Percentiles rank a stretch among this genome's conserved stretches.
These are phyloP conservation scores for Pseudococcus viburni DNA, from an alignment of 2,888 invertebrate genomes.

Conservation along the genomic window DNA sequence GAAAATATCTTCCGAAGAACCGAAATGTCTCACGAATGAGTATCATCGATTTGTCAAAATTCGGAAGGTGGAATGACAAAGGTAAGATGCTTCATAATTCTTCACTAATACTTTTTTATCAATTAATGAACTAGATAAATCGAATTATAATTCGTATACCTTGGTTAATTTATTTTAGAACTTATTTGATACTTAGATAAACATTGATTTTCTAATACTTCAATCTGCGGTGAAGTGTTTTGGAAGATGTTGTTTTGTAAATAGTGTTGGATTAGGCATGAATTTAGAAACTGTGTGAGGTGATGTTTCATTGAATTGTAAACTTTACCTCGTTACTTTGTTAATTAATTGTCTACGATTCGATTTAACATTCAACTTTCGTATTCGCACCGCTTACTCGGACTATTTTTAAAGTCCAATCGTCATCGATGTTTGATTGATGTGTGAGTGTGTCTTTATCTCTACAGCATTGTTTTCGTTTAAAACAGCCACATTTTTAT, in stretches of 20 bases:
- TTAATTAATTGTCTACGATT: not conserved
- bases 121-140: conserved; percentile 21
- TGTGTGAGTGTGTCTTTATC: not conserved
- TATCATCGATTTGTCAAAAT: not conserved
- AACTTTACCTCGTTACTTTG: not conserved
- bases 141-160: not conserved
- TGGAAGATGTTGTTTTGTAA: not conserved
- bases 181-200: not conserved
- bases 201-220: not conserved
- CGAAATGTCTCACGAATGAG: conserved; percentile 14
- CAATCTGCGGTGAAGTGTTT: not conserved
- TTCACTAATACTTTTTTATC: conserved; percentile 34
- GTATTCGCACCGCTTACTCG: not conserved
- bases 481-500: not conserved
- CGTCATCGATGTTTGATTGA: conserved; percentile 2
- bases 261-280: not conserved
- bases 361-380: not conserved
- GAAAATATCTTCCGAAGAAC: not conserved
- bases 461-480: not conserved
- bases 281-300: not conserved
- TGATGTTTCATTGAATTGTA: not conserved
- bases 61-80: conserved; percentile 26
- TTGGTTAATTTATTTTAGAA: not conserved
- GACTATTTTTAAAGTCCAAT: not conserved
- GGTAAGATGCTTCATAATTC: conserved; percentile 13